Evolutionary conservation across 92 coral and sea anemone genomes (phyloP), one percentile per base, ranked within the genome.

Genomic region (Phenganax marumi): DNA sequence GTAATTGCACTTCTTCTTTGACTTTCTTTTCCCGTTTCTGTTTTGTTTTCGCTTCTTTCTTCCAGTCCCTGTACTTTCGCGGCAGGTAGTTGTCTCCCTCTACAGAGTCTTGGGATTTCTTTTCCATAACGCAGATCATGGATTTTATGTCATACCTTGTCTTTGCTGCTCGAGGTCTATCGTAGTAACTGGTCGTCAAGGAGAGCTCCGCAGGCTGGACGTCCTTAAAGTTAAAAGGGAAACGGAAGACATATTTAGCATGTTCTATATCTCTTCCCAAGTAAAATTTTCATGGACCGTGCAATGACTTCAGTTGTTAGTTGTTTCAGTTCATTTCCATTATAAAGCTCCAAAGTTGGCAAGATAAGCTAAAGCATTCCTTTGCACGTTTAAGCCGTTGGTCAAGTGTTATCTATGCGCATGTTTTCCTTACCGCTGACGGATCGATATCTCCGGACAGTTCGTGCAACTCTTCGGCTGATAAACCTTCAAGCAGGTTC

Each of bases 21-120:
- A 39, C 81, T 39, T 12, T 8, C 49, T 33, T 77, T 12, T 56
- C 81, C 0, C 70, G 50, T 39, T 49, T 60, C 46, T 57, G 17
- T 49, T 85, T 88, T 18, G 89, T 82, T 14, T 83, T 87, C 75
- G 84, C 91, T 2, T 90, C 93, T 79, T 90, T 90, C 50, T 92
- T 92, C 22, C 98, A 88, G 0, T 91, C 93, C 81, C 93, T 92
- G 79, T 94, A 92, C 87, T 92, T 94, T 85, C 88, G 93, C 0
- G 98, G 97, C 23, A 94, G 92, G 84, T 86, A 81, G 71, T 92
- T 92, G 62, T 84, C 90, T 39, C 87, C 89, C 33, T 87, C 91
- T 6, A 88, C 84, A 3, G 87, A 88, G 61, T 90, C 91, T 84
- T 90, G 91, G 13, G 98, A 97, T 77, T 92, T 88, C 71, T 92